Percentiles rank a stretch among this genome's conserved stretches.
phyloP scores from a whole-genome alignment of 2,888 invertebrate species.

The Philonicus albiceps region DNA sequence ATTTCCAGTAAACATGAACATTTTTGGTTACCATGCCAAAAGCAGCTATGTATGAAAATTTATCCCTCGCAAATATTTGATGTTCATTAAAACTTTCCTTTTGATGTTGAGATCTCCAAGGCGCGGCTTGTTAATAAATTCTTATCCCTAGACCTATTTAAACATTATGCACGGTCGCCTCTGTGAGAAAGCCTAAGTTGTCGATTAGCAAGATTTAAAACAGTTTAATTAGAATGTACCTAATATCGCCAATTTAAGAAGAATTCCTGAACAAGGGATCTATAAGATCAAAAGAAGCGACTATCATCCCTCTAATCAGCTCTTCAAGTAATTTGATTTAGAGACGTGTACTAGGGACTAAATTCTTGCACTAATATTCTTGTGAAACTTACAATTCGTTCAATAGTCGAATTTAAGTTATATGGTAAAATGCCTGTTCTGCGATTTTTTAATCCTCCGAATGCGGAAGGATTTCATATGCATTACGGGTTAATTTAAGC shows the following conservation, averaged over 20 bases:
- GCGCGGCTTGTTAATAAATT: constrained; percentile 45
- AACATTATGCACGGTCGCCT: constrained; percentile 31
- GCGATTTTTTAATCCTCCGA: no score
- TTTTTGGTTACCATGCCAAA: background rate
- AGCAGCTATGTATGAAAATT: constrained; percentile 12
- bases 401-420: no score
- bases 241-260: background rate
- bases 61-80: constrained; percentile 47
- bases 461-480: no score
- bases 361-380: background rate
- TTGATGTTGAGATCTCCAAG: constrained; percentile 34
- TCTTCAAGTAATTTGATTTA: background rate
- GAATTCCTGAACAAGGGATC: background rate
- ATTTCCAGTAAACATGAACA: constrained; percentile 14
- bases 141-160: constrained; percentile 31
- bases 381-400: background rate
- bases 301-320: background rate
- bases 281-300: background rate
- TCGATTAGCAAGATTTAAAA: constrained; percentile 40
- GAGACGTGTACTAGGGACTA: no score
- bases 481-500: no score
- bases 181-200: constrained; percentile 13
- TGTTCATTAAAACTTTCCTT: constrained; percentile 47
- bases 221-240: constrained; percentile 36
- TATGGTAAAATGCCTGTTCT: no score